Conservation (phyloP, 1,140 invertebrate species). For the Atopsyche davidsoni region DNA sequence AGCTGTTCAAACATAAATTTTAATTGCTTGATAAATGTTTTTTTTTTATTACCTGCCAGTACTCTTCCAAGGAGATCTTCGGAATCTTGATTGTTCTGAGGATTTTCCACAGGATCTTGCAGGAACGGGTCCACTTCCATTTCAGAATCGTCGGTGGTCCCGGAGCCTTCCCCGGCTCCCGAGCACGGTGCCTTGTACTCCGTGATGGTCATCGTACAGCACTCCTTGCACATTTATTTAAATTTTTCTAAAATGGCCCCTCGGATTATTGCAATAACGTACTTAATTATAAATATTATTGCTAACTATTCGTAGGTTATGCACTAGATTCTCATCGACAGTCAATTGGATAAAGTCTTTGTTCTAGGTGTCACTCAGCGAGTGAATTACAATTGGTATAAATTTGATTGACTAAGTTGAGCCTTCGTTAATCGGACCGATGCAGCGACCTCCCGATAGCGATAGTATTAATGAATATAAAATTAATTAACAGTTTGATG, state of each 20-base stretch:
- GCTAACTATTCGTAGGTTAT: too few relatives aligned
- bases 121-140: slow-evolving; percentile 25
- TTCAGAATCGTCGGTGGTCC: slow-evolving; percentile 34
- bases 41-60: slow-evolving; percentile 50
- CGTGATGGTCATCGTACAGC: slow-evolving; percentile 25
- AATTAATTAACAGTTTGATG: neutral
- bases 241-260: neutral
- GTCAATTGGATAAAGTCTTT: too few relatives aligned
- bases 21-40: too few relatives aligned
- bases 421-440: neutral
- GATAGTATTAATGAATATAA: too few relatives aligned
- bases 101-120: slow-evolving; percentile 30
- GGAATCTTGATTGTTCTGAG: slow-evolving; percentile 37
- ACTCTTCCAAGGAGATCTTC: slow-evolving; percentile 52
- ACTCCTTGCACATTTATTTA: slow-evolving; percentile 27
- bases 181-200: slow-evolving; percentile 26
- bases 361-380: too few relatives aligned
- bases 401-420: neutral
- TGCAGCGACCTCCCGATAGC: neutral
- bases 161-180: slow-evolving; percentile 34
- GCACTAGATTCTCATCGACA: too few relatives aligned
- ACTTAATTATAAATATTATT: neutral
- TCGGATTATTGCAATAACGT: neutral
- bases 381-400: neutral
- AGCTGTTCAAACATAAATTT: neutral